Base-by-base conservation (phyloP, 2,113 vertebrate species). In the Myotis brandtii region DNA sequence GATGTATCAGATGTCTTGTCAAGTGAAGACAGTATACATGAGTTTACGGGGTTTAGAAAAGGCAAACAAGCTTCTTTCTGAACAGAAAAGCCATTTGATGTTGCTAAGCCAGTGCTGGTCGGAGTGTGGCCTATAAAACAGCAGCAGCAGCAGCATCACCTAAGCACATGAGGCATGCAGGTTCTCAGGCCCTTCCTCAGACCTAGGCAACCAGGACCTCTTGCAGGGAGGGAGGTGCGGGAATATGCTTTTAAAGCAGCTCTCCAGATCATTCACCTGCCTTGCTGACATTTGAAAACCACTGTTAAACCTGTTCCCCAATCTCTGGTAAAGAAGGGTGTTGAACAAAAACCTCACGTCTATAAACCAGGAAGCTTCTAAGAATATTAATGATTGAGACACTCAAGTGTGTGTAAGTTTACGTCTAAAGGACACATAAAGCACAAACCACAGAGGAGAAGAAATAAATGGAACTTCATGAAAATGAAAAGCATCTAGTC, bases 1-100 rank as follows among this genome's bases (percentile, higher is more conserved):
- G 54, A 34, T 46, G 67, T 92, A 64, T 93, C 43, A 67, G 67
- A 9, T 43, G 6, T 34, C 17, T 84, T 76, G 92, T 73, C n/a
- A 56, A 70, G 40, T 56, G 72, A 86, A 88, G 37, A 40, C 11
- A 10, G 30, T 25, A 5, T 77, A 64, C 86, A 52, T 69, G 1
- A 77, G 30, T 86, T 50, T 56, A 0, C 76, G 46, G 59, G 13
- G 54, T 73, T 93, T 10, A 50, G 43, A 82, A 90, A 85, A 94
- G 16, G 20, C 30, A 73, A 85, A 30, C 23, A 52, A 32, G 27
- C 40, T 80, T 54, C 25, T 85, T 18, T 20, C 10, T 73, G 32
- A 93, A 13, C 75, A 85, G 27, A 77, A 86, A 77, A 79, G 34
- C 2, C 32, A 3, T 40, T 69, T 17, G 54, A 1, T 64, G 69